Evolutionary conservation across 2,113 vertebrate genomes (phyloP), one percentile per base, ranked within the genome.

Genomic region (Daubentonia madagascariensis): DNA sequence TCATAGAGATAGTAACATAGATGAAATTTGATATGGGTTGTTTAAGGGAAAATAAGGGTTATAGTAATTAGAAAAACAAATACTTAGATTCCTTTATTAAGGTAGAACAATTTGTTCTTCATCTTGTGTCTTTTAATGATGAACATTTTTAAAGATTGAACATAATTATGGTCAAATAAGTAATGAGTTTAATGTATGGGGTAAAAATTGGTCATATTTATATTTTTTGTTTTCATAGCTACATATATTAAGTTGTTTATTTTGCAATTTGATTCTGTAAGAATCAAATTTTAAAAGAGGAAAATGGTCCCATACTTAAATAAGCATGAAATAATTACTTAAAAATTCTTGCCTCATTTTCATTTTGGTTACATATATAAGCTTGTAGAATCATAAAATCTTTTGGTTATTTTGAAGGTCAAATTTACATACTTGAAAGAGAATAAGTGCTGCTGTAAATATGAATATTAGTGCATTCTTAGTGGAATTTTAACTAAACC

Each of bases 391-490:
- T 89, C 35, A 43, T 93, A 6, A 85, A 91, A 94, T 57, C 28
- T 10, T 37, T 91, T 94, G 91, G 88, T 96, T 97, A 96, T 85
- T 94, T 87, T 98, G 89, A 95, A 96, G 85, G 32, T 97, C 88
- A 94, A 80, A 87, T 97, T 96, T 95, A 94, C 85, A 98, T 98
- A 98, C 97, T 97, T 98, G 97, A 95, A 97, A 85, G 96, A 97
- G 97, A 83, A 61, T 54, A 96, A 97, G 95, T 93, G 91, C 96
- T 98, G 96, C 97, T 98, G 98, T 98, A 97, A 97, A 91, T 98
- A 98, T 98, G 97, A 98, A 98, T 98, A 98, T 98, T 98, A 45
- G 94, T 98, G 94, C 91, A 84, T 98, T 98, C 97, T 99, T 98
- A 52, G 98, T 76, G 95, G 84, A 98, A 94, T 87, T 96, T 90